A percentile compares a stretch with the other conserved stretches of the same genome.
Evolutionary conservation across 1,140 invertebrate genomes (phyloP).

Genomic region (Drosophila yakuba): DNA sequence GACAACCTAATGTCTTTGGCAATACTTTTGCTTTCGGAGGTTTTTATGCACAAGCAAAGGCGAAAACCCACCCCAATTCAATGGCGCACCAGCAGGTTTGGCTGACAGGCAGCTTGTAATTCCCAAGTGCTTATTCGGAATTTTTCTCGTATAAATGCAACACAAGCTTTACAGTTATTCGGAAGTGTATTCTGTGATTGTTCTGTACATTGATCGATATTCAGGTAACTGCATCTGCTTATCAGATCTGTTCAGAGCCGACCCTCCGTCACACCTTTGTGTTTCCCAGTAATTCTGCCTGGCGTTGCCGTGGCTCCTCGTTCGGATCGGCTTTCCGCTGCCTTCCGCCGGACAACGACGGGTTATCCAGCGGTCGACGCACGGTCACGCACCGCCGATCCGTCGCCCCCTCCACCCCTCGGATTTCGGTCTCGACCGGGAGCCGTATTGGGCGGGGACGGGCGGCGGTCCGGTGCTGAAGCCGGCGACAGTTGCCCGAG

Average conservation of each 20-base stretch:
- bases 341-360: conserved; percentile 76
- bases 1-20: too few relatives aligned
- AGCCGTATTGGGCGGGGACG: conserved; percentile 63
- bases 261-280: conserved; percentile 82
- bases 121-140: background rate
- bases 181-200: conserved; percentile 85
- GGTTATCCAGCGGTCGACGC: conserved; percentile 76
- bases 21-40: background rate
- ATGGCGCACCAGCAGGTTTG: background rate
- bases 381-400: conserved; percentile 68
- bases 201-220: conserved; percentile 47
- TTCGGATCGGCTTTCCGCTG: conserved; percentile 77
- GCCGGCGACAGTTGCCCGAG: conserved; percentile 82
- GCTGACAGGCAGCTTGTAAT: background rate
- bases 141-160: background rate
- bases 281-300: conserved; percentile 83
- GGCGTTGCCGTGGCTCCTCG: conserved; percentile 73
- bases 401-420: conserved; percentile 58
- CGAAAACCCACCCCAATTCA: background rate
- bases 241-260: conserved; percentile 85
- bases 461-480: conserved; percentile 72
- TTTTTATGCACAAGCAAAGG: background rate
- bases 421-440: conserved; percentile 58
- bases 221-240: conserved; percentile 76
- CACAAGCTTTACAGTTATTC: fast-evolving